A percentile compares a stretch with the other conserved stretches of the same genome.
phyloP scores from a whole-genome alignment of 2,797 vertebrate species.

The Myotis planiceps region DNA sequence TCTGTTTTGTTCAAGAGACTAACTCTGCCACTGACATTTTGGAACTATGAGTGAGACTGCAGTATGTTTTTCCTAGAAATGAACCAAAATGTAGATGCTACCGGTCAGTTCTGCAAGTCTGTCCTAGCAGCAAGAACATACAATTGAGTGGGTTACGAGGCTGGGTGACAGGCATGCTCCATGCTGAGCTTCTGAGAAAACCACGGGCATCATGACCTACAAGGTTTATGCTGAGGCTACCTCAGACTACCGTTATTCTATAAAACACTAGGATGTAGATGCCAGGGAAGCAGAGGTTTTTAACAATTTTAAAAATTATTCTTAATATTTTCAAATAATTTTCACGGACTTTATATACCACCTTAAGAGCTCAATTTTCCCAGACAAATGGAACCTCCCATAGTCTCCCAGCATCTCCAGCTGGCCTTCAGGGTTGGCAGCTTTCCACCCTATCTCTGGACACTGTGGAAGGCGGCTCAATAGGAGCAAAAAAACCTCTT shows the following conservation, averaged over 20 bases:
- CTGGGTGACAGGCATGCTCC: background rate
- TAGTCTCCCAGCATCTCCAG: background rate
- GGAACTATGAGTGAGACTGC: background rate
- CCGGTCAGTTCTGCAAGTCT: background rate
- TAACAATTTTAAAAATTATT: background rate
- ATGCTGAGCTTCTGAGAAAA: background rate
- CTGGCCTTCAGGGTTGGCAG: background rate
- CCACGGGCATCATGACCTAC: accelerated
- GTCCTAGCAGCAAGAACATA: background rate
- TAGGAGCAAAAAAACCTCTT: background rate
- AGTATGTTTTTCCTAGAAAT: background rate
- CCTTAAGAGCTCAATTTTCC: background rate
- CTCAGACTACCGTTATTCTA: background rate
- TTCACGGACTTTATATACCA: background rate
- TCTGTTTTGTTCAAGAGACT: background rate
- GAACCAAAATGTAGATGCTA: background rate
- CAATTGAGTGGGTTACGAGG: accelerated
- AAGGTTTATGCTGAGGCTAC: background rate
- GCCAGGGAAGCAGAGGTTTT: background rate
- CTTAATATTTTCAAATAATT: background rate
- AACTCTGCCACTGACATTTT: background rate
- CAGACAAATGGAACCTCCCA: background rate
- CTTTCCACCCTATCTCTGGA: background rate
- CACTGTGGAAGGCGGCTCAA: background rate
- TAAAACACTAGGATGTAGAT: background rate